Conservation (phyloP, 1,140 invertebrate genomes). For the Gryon sp. region DNA sequence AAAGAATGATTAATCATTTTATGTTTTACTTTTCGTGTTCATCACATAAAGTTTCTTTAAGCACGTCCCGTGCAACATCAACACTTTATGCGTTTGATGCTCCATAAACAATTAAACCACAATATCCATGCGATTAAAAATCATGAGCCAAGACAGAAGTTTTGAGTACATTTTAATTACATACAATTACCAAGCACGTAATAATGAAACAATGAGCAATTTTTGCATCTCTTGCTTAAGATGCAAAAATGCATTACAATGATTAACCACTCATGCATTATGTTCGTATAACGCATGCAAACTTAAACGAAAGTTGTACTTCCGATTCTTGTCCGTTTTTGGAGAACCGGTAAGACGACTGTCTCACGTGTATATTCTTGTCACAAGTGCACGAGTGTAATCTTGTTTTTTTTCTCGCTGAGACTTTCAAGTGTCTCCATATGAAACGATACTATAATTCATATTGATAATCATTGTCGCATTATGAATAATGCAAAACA, state of each 20-base stretch:
- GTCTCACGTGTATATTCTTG: too few species aligned
- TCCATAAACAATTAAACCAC: slow-evolving; percentile 39
- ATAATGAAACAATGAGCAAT: slow-evolving; percentile 15
- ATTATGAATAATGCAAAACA: slow-evolving; percentile 22
- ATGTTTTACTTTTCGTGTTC: slow-evolving; percentile 31
- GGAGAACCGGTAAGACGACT: slow-evolving; percentile 48
- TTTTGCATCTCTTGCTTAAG: slow-evolving; percentile 23
- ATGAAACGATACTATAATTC: slow-evolving; percentile 12
- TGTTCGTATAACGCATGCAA: slow-evolving; percentile 26
- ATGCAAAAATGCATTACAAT: slow-evolving; percentile 22
- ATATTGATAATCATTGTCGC: slow-evolving; percentile 9
- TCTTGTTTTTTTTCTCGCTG: slow-evolving; percentile 11
- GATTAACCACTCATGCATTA: slow-evolving; percentile 8
- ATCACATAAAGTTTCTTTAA: slow-evolving; percentile 47
- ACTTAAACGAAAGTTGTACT: slow-evolving; percentile 46
- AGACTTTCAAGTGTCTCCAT: not conserved
- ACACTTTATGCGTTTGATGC: slow-evolving; percentile 17
- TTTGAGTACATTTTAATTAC: slow-evolving; percentile 28
- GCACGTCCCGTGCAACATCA: not conserved
- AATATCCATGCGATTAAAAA: slow-evolving; percentile 22
- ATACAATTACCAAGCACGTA: slow-evolving; percentile 19
- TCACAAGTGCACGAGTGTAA: slow-evolving; percentile 31
- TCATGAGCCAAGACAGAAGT: slow-evolving; percentile 6
- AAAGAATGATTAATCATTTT: slow-evolving; percentile 51
- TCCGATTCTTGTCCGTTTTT: slow-evolving; percentile 49